A percentile compares a stretch with the other conserved stretches of the same genome.
Conservation (phyloP, 2,797 vertebrate species). For the Gambelia wislizenii region DNA sequence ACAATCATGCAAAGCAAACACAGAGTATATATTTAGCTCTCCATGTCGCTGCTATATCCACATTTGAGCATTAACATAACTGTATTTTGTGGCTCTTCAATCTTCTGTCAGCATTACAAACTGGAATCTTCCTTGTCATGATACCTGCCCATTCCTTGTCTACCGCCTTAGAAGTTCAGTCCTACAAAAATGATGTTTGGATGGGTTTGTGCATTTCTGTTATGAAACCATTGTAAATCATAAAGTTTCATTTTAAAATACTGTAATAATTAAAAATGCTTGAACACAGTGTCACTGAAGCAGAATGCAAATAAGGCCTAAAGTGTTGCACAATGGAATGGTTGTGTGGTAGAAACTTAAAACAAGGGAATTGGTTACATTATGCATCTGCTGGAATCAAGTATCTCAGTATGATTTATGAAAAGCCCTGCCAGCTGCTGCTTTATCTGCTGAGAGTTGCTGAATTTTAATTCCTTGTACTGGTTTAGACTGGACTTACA, state of each 20-base stretch:
- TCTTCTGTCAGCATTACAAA: not conserved
- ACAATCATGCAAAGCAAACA: not conserved
- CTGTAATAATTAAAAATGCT: conserved; percentile 27
- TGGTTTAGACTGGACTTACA: conserved; percentile 61
- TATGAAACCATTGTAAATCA: conserved; percentile 46
- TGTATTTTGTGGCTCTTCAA: conserved; percentile 36
- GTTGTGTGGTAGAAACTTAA: conserved; percentile 26
- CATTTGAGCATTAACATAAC: conserved; percentile 39
- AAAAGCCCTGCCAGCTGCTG: conserved; percentile 68
- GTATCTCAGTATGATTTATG: conserved; percentile 42
- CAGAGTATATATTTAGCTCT: not conserved
- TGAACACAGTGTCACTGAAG: conserved; percentile 20
- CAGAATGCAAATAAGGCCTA: conserved; percentile 44
- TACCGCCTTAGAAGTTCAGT: not conserved
- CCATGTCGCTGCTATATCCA: conserved; percentile 32
- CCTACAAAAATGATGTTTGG: not conserved
- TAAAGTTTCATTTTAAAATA: not conserved
- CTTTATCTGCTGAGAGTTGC: conserved; percentile 55
- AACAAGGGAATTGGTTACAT: conserved; percentile 39
- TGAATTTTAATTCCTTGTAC: conserved; percentile 70
- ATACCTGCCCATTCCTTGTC: not conserved
- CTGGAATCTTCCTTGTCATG: not conserved
- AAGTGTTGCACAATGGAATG: conserved; percentile 47
- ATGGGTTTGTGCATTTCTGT: conserved; percentile 34
- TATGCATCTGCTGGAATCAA: conserved; percentile 14